These are phyloP conservation scores for Pimpla rufipes DNA, from an alignment of 2,888 invertebrate genomes.

Conservation along the genomic window DNA sequence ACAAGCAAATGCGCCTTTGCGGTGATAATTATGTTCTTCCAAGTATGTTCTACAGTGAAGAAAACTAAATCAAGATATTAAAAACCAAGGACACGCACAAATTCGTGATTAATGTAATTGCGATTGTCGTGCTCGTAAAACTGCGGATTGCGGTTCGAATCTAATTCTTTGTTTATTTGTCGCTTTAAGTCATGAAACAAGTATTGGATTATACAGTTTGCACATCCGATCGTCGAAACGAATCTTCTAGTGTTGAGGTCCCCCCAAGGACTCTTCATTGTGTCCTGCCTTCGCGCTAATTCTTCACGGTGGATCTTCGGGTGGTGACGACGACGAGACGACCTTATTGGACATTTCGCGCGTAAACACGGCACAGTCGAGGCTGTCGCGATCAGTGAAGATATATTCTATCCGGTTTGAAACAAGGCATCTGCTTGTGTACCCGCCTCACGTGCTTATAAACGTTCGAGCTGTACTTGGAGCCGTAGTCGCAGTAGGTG, in stretches of 20 bases:
- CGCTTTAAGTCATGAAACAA: constrained; percentile 29
- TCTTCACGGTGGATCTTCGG: constrained; percentile 32
- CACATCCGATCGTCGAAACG: background rate
- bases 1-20: constrained; percentile 52
- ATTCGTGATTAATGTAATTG: constrained; percentile 19
- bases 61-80: constrained; percentile 30
- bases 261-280: background rate
- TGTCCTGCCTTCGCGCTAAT: background rate
- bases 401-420: constrained; percentile 74
- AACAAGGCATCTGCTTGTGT: constrained; percentile 77
- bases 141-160: constrained; percentile 4
- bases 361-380: constrained; percentile 1
- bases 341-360: background rate
- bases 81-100: background rate
- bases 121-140: constrained; percentile 31
- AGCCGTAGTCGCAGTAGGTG: constrained; percentile 77
- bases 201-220: constrained; percentile 46
- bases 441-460: constrained; percentile 76
- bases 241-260: constrained; percentile 22
- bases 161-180: constrained; percentile 42
- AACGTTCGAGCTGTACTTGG: constrained; percentile 78
- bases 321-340: background rate
- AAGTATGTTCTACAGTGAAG: constrained; percentile 28
- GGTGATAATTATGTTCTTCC: constrained; percentile 40
- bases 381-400: constrained; percentile 48